phyloP scores from a whole-genome alignment of 2,888 invertebrate species.

The Seira musarum region DNA sequence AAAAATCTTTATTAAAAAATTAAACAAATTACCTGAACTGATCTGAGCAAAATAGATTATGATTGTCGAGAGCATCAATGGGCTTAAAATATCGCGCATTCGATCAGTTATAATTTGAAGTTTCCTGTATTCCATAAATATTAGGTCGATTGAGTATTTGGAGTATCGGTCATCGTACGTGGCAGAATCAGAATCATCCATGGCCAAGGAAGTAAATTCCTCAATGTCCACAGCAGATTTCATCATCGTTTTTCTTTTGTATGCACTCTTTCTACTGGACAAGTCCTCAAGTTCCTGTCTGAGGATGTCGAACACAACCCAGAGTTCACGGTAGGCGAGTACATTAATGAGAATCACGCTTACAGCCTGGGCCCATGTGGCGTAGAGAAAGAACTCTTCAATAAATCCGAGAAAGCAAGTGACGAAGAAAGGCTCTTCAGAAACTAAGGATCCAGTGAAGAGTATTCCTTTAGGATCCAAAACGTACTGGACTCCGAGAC shows the following conservation, averaged over 20 bases:
- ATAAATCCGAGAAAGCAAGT: constrained; percentile 26
- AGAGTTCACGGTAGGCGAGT: constrained; percentile 27
- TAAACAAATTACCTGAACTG: too few species aligned
- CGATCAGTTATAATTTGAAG: constrained; percentile 20
- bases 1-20: too few species aligned
- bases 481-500: constrained; percentile 33
- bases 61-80: constrained; percentile 17
- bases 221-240: too few species aligned
- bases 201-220: too few species aligned
- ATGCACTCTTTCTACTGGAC: background rate
- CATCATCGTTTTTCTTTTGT: too few species aligned
- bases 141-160: constrained; percentile 27
- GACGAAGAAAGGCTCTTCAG: background rate
- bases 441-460: constrained; percentile 23
- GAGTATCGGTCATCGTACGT: background rate
- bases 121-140: constrained; percentile 36
- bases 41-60: constrained; percentile 46
- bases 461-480: constrained; percentile 37
- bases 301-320: constrained; percentile 20
- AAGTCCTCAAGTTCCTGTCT: constrained; percentile 9
- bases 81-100: constrained; percentile 24
- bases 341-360: constrained; percentile 29
- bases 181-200: too few species aligned
- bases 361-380: constrained; percentile 41
- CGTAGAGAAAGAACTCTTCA: constrained; percentile 26